Conservation (phyloP, 2,113 vertebrate species). For the Zapus hudsonius region DNA sequence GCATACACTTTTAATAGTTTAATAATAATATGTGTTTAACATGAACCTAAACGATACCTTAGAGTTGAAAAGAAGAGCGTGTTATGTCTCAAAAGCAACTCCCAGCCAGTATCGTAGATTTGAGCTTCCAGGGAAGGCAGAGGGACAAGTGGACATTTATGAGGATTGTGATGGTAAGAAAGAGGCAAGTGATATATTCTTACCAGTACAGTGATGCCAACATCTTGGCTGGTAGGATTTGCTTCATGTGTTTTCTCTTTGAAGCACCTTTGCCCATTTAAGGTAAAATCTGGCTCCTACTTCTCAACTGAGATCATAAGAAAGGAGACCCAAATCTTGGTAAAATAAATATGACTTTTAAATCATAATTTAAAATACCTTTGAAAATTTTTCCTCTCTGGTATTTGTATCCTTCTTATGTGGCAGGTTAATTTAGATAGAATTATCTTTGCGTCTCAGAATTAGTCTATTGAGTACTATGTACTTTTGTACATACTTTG, state of each 20-base stretch:
- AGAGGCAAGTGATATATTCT: not conserved
- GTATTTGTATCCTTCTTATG: not conserved
- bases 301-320: constrained; percentile 13
- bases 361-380: constrained; percentile 7
- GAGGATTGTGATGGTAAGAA: not conserved
- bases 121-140: not conserved
- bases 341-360: constrained; percentile 38
- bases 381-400: not conserved
- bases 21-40: not conserved
- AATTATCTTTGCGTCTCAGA: constrained; percentile 11
- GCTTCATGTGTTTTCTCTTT: not conserved
- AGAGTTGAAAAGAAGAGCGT: not conserved
- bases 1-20: not conserved
- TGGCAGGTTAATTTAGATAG: constrained; percentile 9
- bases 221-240: not conserved
- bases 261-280: not conserved
- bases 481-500: not conserved
- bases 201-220: not conserved
- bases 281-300: constrained; percentile 7
- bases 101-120: not conserved
- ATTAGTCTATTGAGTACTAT: constrained; percentile 24
- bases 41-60: not conserved
- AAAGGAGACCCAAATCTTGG: not conserved
- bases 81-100: not conserved
- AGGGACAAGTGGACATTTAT: not conserved